These are phyloP conservation scores for Oasisia sp. DNA, from an alignment of 2,888 invertebrate genomes.

Conservation along the genomic window DNA sequence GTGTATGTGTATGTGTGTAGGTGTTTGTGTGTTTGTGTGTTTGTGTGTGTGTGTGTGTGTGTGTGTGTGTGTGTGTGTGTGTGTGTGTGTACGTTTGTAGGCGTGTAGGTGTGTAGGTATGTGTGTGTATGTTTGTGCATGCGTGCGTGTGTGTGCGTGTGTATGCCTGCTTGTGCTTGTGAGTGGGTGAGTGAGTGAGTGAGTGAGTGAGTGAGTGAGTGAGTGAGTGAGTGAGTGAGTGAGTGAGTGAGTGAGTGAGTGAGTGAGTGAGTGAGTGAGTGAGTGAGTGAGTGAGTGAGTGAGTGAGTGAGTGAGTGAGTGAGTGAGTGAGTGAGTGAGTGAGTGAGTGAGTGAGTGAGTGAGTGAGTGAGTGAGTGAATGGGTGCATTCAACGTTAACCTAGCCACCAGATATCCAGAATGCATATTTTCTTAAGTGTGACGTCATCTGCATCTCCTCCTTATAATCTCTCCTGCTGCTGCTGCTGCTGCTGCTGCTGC, in stretches of 20 bases:
- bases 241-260: slow-evolving; percentile 32
- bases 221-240: slow-evolving; percentile 27
- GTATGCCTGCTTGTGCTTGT: slow-evolving; percentile 26
- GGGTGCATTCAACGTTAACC: too few relatives aligned
- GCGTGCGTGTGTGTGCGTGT: slow-evolving; percentile 27
- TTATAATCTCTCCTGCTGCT: too few relatives aligned
- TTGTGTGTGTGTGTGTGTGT: too few relatives aligned
- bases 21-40: too few relatives aligned
- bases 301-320: not conserved
- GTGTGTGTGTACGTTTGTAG: slow-evolving; percentile 28
- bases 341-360: not conserved
- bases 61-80: not conserved
- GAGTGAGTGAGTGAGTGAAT: too few relatives aligned
- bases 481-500: too few relatives aligned
- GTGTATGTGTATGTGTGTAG: too few relatives aligned
- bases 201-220: slow-evolving; percentile 30
- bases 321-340: not conserved
- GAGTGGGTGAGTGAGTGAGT: slow-evolving; percentile 28
- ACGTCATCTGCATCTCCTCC: too few relatives aligned
- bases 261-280: slow-evolving; percentile 21
- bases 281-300: not conserved
- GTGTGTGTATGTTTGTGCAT: not conserved
- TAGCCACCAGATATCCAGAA: too few relatives aligned
- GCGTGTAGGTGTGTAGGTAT: not conserved
- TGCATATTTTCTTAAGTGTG: too few relatives aligned